A percentile compares a stretch with the other conserved stretches of the same genome.
phyloP scores from a whole-genome alignment of 92 coral and sea anemone genomes.

The Scolanthus callimorphus region DNA sequence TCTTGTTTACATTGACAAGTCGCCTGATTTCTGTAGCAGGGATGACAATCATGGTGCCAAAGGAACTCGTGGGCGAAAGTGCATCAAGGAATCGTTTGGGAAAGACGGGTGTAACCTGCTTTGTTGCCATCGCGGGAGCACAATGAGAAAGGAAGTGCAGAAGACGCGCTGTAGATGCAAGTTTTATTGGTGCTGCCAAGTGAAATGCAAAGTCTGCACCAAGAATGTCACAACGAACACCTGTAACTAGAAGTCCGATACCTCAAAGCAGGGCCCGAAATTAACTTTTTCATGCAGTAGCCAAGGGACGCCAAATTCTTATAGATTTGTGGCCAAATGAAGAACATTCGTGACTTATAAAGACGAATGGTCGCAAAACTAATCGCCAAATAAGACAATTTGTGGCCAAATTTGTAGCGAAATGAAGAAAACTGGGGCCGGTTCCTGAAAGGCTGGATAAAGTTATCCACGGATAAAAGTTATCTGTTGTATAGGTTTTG shows the following conservation, averaged over 20 bases:
- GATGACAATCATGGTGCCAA: slow-evolving; percentile 3
- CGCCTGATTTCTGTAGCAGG: slow-evolving; percentile 39
- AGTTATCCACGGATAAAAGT: no score
- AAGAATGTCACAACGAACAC: slow-evolving; percentile 7
- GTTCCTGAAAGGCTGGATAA: no score
- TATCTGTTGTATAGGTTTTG: no score
- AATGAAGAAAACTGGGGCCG: no score
- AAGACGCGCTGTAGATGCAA: slow-evolving; percentile 28
- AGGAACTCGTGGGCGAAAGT: slow-evolving; percentile 36
- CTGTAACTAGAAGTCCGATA: slow-evolving; percentile 34
- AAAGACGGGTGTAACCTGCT: slow-evolving; percentile 20
- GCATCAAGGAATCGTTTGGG: slow-evolving; percentile 19
- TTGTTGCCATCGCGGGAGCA: slow-evolving; percentile 21
- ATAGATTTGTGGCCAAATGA: no score
- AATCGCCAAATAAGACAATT: no score
- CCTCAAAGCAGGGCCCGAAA: no score
- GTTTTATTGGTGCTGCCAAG: slow-evolving; percentile 41
- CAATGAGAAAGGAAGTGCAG: not conserved
- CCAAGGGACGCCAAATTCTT: no score
- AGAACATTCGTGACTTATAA: no score
- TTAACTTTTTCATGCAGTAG: no score
- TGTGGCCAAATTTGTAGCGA: no score
- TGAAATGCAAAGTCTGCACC: slow-evolving; percentile 21
- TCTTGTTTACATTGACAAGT: slow-evolving; percentile 29
- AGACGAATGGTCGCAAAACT: no score